Percentiles rank a stretch among this genome's conserved stretches.
Conservation (phyloP, 2,797 vertebrate genomes). For the Spheniscus humboldti region DNA sequence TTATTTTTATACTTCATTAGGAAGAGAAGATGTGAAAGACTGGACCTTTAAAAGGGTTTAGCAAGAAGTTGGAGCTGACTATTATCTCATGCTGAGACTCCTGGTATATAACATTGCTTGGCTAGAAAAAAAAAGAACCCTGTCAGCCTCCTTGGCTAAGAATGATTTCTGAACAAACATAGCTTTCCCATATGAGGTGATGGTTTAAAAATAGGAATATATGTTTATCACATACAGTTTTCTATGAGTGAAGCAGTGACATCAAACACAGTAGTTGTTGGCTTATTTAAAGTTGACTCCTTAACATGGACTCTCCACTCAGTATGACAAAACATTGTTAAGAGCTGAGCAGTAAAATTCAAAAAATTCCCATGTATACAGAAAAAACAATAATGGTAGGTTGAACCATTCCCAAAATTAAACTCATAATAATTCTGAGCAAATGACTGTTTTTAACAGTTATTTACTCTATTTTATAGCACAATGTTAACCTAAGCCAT, state of each 20-base stretch:
- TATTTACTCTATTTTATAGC: constrained; percentile 72
- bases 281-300: neutral
- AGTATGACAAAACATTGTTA: neutral
- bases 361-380: neutral
- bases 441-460: constrained; percentile 73
- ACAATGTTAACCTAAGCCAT: constrained; percentile 68
- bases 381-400: neutral
- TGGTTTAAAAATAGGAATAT: constrained; percentile 25
- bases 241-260: neutral
- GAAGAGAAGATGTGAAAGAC: neutral
- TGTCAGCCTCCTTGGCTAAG: neutral
- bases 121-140: neutral
- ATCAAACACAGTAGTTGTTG: neutral
- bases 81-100: neutral
- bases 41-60: neutral
- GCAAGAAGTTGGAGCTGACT: neutral
- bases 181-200: neutral
- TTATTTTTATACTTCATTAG: neutral
- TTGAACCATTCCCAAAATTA: constrained; percentile 53
- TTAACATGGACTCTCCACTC: neutral
- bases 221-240: neutral
- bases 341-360: neutral
- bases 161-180: neutral
- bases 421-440: constrained; percentile 65
- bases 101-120: neutral